These are phyloP conservation scores for Leuctra nigra DNA, from an alignment of 2,888 invertebrate genomes.

Conservation along the genomic window DNA sequence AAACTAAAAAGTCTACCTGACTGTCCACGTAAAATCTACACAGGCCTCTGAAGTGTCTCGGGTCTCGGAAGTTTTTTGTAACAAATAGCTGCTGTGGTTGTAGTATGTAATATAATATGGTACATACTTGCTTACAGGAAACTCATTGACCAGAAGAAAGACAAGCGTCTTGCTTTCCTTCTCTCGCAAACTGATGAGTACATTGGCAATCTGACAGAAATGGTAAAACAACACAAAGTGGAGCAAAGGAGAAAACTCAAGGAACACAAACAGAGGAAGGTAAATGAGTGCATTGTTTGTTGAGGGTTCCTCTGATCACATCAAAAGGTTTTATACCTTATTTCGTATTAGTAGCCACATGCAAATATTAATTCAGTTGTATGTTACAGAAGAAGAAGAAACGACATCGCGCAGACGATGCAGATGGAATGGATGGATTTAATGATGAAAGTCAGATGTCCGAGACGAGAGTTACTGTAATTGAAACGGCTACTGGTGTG, in stretches of 20 bases:
- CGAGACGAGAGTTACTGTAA: slow-evolving; percentile 31
- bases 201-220: slow-evolving; percentile 49
- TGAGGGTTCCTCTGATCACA: no score
- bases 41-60: background rate
- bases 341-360: no score
- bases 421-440: slow-evolving; percentile 29
- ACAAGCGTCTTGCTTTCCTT: slow-evolving; percentile 53
- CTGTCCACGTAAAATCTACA: no score
- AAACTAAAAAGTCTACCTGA: no score
- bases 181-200: slow-evolving; percentile 57
- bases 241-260: slow-evolving; percentile 44
- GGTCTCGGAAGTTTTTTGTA: no score
- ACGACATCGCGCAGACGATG: slow-evolving; percentile 23
- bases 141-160: slow-evolving; percentile 59
- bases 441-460: slow-evolving; percentile 31
- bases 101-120: background rate
- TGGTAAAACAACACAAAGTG: slow-evolving; percentile 46
- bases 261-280: slow-evolving; percentile 40
- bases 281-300: no score
- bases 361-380: no score
- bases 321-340: no score
- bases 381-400: slow-evolving; percentile 26
- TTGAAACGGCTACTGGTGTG: slow-evolving; percentile 32
- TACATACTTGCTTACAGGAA: slow-evolving; percentile 38
- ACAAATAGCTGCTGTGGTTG: no score